Evolutionary conservation across 2,113 vertebrate genomes (phyloP).

Genomic region (Alces alces): DNA sequence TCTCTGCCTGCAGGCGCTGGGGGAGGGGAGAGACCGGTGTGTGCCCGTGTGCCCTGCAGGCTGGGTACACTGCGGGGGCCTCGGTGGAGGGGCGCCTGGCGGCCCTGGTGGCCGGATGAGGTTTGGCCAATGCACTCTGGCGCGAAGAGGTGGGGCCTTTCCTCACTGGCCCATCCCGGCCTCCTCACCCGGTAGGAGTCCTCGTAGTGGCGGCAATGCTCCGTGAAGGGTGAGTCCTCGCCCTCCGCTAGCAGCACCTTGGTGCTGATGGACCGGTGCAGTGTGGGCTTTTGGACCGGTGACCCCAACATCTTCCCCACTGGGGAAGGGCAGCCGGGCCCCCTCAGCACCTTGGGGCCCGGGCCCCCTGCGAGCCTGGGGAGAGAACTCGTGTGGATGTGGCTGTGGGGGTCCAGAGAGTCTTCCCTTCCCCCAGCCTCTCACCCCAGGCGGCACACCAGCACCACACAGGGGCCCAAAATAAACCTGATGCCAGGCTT

Average conservation of each 20-base stretch:
- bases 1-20: conserved; percentile 88
- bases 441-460: not conserved
- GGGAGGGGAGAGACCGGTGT: not conserved
- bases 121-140: not conserved
- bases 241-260: conserved; percentile 93
- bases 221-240: conserved; percentile 84
- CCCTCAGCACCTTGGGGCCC: conserved; percentile 80
- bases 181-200: conserved; percentile 86
- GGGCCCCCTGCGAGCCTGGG: conserved; percentile 68
- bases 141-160: not conserved
- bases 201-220: conserved; percentile 92
- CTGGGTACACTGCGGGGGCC: not conserved
- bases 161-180: rapidly evolving
- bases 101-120: not conserved
- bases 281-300: conserved; percentile 83
- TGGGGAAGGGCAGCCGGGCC: conserved; percentile 79
- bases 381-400: not conserved
- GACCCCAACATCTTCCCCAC: conserved; percentile 84
- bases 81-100: not conserved
- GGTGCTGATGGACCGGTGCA: conserved; percentile 91
- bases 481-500: not conserved
- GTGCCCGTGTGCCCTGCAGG: not conserved
- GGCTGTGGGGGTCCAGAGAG: not conserved
- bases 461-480: not conserved
- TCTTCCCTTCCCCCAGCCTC: not conserved